Conservation (phyloP, 2,888 invertebrate genomes). For the Amphipoea lucens region DNA sequence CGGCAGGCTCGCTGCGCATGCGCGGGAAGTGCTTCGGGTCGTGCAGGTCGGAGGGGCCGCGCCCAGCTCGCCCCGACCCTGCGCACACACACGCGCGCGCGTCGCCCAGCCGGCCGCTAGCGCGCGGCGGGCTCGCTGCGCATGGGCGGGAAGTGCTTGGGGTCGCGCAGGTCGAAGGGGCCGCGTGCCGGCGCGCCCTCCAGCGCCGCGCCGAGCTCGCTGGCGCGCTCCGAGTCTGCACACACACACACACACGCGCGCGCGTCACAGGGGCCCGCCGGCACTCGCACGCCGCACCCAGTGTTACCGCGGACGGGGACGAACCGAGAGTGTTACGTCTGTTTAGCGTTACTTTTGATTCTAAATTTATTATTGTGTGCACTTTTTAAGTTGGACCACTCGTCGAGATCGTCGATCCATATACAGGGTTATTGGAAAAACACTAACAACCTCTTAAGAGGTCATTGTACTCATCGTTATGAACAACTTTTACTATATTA, state of each 20-base stretch:
- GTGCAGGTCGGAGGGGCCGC: constrained; percentile 93
- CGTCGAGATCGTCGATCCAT: background rate
- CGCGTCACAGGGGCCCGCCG: background rate
- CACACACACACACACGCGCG: background rate
- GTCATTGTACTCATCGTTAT: no score
- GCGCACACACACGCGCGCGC: constrained; percentile 76
- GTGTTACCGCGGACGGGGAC: constrained; percentile 5
- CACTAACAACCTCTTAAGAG: no score
- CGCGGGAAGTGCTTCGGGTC: constrained; percentile 96
- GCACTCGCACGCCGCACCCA: background rate
- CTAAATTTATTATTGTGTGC: background rate
- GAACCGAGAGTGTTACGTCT: constrained; percentile 11
- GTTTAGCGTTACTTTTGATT: background rate
- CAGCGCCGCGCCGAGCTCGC: constrained; percentile 93
- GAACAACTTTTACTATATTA: no score
- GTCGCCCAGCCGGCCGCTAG: constrained; percentile 23
- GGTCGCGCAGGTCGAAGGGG: constrained; percentile 94
- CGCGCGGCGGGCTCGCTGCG: constrained; percentile 61
- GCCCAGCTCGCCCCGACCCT: constrained; percentile 94
- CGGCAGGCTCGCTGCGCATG: constrained; percentile 79
- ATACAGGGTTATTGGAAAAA: no score
- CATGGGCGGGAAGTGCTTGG: constrained; percentile 95
- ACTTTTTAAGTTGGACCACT: background rate
- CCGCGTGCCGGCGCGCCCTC: constrained; percentile 92
- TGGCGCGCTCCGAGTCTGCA: constrained; percentile 93